Conservation (phyloP, 2,113 vertebrate genomes). For the Myanophis thanlyinensis region DNA sequence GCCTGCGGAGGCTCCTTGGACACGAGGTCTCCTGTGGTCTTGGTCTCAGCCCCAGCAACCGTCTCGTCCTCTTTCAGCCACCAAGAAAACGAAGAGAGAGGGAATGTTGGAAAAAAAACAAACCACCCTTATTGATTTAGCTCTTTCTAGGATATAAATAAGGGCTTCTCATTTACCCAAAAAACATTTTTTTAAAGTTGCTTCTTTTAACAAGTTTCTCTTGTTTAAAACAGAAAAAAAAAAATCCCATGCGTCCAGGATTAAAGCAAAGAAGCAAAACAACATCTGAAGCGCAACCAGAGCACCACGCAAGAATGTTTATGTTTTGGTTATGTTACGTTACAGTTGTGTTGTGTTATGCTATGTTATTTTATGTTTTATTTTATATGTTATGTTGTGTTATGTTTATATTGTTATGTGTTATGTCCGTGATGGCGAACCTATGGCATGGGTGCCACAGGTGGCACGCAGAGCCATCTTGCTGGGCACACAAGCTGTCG, state of each 20-base stretch:
- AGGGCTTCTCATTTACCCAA: not conserved
- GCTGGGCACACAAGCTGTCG: too few species aligned
- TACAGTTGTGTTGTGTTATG: not conserved
- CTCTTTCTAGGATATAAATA: not conserved
- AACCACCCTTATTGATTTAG: not conserved
- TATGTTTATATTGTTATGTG: not conserved
- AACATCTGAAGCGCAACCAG: not conserved
- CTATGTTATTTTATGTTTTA: not conserved
- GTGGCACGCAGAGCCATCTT: too few species aligned
- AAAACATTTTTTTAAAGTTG: not conserved
- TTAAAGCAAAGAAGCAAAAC: not conserved
- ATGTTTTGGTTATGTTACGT: not conserved
- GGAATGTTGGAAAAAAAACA: not conserved
- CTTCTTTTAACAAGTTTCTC: not conserved
- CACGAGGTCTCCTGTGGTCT: too few species aligned
- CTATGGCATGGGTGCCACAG: too few species aligned
- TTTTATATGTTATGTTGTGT: too few species aligned
- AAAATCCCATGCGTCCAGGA: not conserved
- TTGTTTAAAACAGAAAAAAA: too few species aligned
- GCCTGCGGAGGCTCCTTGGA: not conserved
- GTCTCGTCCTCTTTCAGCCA: not conserved
- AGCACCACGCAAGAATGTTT: not conserved
- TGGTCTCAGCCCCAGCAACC: not conserved
- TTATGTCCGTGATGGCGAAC: too few species aligned
- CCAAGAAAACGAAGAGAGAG: not conserved